These are phyloP conservation scores for Scaptomyza polygonia DNA, from an alignment of 2,888 invertebrate genomes.

Conservation along the genomic window DNA sequence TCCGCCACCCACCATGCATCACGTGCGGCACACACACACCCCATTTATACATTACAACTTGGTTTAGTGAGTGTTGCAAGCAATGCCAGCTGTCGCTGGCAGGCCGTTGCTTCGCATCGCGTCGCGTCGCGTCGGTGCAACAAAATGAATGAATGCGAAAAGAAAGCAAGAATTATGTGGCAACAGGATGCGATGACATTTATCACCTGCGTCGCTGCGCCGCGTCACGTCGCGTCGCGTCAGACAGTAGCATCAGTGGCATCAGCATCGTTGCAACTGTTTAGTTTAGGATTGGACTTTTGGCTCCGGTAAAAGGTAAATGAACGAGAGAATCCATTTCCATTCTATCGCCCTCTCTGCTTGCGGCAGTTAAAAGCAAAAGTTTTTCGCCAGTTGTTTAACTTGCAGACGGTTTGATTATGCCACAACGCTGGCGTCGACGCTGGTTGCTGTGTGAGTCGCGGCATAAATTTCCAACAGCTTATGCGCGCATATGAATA, in stretches of 20 bases:
- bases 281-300: conserved; percentile 5
- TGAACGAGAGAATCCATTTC: neutral
- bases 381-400: conserved; percentile 30
- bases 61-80: conserved; percentile 21
- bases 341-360: neutral
- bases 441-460: conserved; percentile 10
- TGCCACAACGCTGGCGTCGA: conserved; percentile 14
- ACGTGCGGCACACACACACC: neutral
- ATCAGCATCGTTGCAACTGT: conserved; percentile 10
- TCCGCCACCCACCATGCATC: neutral
- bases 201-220: conserved; percentile 61
- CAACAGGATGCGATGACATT: conserved; percentile 79
- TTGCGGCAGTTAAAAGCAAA: conserved; percentile 20
- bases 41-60: neutral
- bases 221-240: too few relatives aligned
- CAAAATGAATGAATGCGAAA: conserved; percentile 50
- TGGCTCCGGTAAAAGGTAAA: conserved; percentile 5
- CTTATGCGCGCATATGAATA: conserved; percentile 71
- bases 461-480: conserved; percentile 69
- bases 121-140: conserved; percentile 16
- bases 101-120: conserved; percentile 5
- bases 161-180: conserved; percentile 64
- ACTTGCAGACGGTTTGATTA: conserved; percentile 49
- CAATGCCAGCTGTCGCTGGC: conserved; percentile 41
- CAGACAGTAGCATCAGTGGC: neutral